Percentiles rank a stretch among this genome's conserved stretches.
Conservation (phyloP, 2,113 vertebrate genomes). For the Rynchops niger region DNA sequence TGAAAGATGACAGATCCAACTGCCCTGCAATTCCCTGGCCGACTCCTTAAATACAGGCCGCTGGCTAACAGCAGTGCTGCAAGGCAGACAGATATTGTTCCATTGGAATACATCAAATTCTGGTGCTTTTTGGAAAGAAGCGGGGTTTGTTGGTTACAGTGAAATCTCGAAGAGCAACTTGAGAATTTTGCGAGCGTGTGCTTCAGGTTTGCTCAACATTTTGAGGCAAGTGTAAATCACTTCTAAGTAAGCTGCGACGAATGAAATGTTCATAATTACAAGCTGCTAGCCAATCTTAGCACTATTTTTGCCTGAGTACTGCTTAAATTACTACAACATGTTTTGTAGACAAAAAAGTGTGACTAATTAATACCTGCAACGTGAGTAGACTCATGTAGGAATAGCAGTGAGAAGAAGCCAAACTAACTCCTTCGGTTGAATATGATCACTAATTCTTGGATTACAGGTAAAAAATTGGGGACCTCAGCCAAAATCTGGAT, state of each 20-base stretch:
- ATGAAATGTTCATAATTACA: slow-evolving; percentile 56
- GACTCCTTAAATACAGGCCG: neutral
- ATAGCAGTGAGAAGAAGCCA: neutral
- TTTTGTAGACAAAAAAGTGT: slow-evolving; percentile 7
- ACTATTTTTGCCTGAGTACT: slow-evolving; percentile 47
- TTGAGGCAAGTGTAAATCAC: slow-evolving; percentile 54
- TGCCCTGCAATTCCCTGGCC: neutral
- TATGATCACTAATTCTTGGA: neutral
- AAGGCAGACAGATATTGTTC: neutral
- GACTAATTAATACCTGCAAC: slow-evolving; percentile 24
- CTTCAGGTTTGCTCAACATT: slow-evolving; percentile 46
- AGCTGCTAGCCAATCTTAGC: slow-evolving; percentile 54
- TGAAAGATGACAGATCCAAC: neutral
- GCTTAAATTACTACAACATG: slow-evolving; percentile 55
- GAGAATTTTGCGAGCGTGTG: neutral
- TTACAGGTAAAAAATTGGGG: neutral
- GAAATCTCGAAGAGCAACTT: slow-evolving; percentile 4
- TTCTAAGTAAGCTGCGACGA: slow-evolving; percentile 58
- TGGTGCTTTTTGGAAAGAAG: neutral
- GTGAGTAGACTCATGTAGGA: neutral
- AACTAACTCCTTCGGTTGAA: neutral
- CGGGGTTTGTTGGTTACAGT: neutral
- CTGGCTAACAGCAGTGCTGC: neutral
- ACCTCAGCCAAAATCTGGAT: neutral
- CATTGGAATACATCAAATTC: neutral